phyloP scores from a whole-genome alignment of 2,888 invertebrate genomes.

The Sminthurides aquaticus region DNA sequence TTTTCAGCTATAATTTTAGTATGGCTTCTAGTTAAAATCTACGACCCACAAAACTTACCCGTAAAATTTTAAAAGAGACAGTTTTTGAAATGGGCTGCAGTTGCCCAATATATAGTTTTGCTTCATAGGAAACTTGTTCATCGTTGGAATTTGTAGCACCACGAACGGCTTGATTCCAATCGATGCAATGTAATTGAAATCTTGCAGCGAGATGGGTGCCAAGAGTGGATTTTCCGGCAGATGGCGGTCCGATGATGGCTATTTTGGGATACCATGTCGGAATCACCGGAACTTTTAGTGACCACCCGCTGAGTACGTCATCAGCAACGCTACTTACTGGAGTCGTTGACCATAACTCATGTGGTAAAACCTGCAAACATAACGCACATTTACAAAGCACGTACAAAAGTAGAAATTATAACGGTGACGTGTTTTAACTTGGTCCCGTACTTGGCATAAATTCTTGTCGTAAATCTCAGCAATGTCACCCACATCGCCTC shows the following conservation, averaged over 20 bases:
- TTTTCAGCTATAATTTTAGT: too few relatives aligned
- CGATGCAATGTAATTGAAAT: constrained; percentile 28
- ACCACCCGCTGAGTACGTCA: neutral
- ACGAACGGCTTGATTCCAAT: constrained; percentile 35
- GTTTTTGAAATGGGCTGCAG: constrained; percentile 31
- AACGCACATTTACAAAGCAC: too few relatives aligned
- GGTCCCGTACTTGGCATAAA: too few relatives aligned
- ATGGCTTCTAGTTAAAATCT: neutral
- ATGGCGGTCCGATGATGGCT: constrained; percentile 31
- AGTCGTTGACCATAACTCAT: neutral
- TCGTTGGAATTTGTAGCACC: constrained; percentile 26
- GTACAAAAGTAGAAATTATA: too few relatives aligned
- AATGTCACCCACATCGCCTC: too few relatives aligned
- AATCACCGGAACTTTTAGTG: neutral
- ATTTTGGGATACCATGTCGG: constrained; percentile 21
- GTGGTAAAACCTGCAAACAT: neutral
- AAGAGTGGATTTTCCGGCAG: constrained; percentile 26
- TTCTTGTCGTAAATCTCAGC: too few relatives aligned
- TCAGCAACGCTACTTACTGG: neutral
- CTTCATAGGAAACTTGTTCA: constrained; percentile 27
- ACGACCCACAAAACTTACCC: neutral
- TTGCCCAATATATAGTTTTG: constrained; percentile 27
- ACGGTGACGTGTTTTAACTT: too few relatives aligned
- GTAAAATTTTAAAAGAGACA: neutral
- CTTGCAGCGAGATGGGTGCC: constrained; percentile 27